Evolutionary conservation across 1,140 invertebrate genomes (phyloP), one percentile per base, ranked within the genome.

Genomic region (Tetramorium parvispinum): DNA sequence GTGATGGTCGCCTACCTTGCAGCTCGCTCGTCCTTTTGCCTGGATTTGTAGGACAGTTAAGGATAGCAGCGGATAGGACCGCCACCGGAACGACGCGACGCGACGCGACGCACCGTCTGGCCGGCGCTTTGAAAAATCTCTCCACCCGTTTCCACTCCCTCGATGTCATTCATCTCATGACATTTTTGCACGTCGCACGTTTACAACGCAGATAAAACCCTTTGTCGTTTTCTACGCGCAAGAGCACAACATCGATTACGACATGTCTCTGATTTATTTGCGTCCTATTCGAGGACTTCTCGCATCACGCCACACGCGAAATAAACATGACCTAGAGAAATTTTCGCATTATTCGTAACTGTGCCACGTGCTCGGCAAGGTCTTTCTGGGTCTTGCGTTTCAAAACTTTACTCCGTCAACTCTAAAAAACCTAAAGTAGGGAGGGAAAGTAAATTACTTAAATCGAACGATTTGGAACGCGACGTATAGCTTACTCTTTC

Each of bases 21-120:
- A 32, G 27, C 7, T 55, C 73, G 27, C 75, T 88, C 68, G 75
- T 89, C 51, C 75, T 86, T 86, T 75, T 27, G 6, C 3, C 68
- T 57, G 85, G 68, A 78, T 32, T 86, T 27, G 11, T 37, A 24
- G 57, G 78, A 68, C 71, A 59, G 24, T 37, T 59, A 24, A 59
- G 75, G 75, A 65, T 66, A 70, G 24, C 32, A 53, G 46, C 53
- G 75, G 68, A 65, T 66, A 70, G 46, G 49, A n/a, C n/a, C 46
- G 10, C 1, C 49, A 43, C 6, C 32, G 24, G 32, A 43, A 16
- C 10, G 27, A 6, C 40, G 5, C 21, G n/a, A n/a, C n/a, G n/a
- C n/a, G n/a, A n/a, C n/a, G n/a, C n/a, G n/a, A n/a, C 40, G 5
- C 21, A 73, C 8, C 49, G 13, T 27, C 63, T 37, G 49, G 21